Conservation (phyloP, 1,140 invertebrate species). For the Drosophila funebris region DNA sequence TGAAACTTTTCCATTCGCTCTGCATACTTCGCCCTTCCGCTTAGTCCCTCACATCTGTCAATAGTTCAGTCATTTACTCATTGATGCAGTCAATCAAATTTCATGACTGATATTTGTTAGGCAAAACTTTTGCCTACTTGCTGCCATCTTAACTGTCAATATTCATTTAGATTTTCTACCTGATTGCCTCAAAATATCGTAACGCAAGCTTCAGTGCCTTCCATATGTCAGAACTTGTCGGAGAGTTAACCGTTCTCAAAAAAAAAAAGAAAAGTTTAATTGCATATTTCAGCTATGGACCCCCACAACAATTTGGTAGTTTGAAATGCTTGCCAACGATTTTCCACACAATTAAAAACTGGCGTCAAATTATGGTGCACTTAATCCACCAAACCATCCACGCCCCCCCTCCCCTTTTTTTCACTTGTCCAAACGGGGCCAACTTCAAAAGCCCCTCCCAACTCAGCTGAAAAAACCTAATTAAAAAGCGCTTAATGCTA, state of each 20-base stretch:
- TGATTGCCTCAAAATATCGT: slow-evolving; percentile 50
- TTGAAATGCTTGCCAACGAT: slow-evolving; percentile 46
- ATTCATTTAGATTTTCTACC: slow-evolving; percentile 72
- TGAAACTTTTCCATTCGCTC: slow-evolving; percentile 53
- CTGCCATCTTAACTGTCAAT: slow-evolving; percentile 64
- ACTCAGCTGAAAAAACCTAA: slow-evolving; percentile 54
- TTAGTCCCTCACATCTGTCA: slow-evolving; percentile 38
- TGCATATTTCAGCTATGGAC: slow-evolving; percentile 38
- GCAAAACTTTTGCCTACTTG: slow-evolving; percentile 52
- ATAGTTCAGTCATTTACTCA: slow-evolving; percentile 68
- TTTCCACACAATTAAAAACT: slow-evolving; percentile 68
- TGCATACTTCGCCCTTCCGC: background rate
- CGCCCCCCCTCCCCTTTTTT: background rate
- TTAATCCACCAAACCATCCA: slow-evolving; percentile 3
- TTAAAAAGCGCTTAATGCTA: slow-evolving; percentile 73
- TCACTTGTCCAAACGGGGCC: slow-evolving; percentile 18
- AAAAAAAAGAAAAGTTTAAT: slow-evolving; percentile 54
- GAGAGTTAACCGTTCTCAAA: slow-evolving; percentile 4
- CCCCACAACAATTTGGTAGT: slow-evolving; percentile 27
- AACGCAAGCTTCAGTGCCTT: background rate
- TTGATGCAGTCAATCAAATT: slow-evolving; percentile 80
- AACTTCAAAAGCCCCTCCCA: slow-evolving; percentile 54
- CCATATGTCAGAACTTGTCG: slow-evolving; percentile 15
- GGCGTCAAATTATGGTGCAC: slow-evolving; percentile 58
- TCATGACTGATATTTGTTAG: slow-evolving; percentile 74